These are phyloP conservation scores for Enteromius unitaeniatus DNA, from an alignment of 2,797 vertebrate genomes.

Conservation along the genomic window DNA sequence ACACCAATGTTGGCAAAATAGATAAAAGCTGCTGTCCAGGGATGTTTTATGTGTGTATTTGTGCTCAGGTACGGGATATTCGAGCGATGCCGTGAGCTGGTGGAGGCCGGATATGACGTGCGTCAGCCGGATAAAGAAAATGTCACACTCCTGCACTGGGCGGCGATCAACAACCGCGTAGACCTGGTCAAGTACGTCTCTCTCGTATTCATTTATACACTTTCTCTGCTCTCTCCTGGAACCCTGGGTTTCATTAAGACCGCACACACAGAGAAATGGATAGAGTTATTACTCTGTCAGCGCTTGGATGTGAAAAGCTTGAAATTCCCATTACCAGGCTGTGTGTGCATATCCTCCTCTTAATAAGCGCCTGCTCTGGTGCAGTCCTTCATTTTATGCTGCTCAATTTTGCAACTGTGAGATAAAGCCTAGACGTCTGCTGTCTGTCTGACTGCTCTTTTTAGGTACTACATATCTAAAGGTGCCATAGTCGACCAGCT, in stretches of 20 bases:
- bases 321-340: background rate
- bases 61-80: slow-evolving; percentile 92
- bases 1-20: background rate
- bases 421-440: background rate
- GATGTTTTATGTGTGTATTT: background rate
- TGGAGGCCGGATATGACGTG: slow-evolving; percentile 98
- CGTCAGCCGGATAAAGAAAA: slow-evolving; percentile 99
- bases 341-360: background rate
- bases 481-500: slow-evolving; percentile 97
- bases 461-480: slow-evolving; percentile 98
- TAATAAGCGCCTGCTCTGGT: background rate
- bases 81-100: slow-evolving; percentile 95
- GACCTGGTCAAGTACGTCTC: slow-evolving; percentile 95
- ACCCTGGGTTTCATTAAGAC: background rate
- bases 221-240: background rate
- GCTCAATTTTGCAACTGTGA: background rate
- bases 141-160: slow-evolving; percentile 97
- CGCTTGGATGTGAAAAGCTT: background rate
- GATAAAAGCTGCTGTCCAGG: background rate
- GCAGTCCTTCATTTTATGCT: background rate
- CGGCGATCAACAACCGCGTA: slow-evolving; percentile 98
- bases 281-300: slow-evolving; percentile 10
- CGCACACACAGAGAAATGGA: background rate
- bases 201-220: background rate
- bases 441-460: background rate